A percentile compares a stretch with the other conserved stretches of the same genome.
Conservation (phyloP, 2,888 invertebrate genomes). For the Epinotia brunnichana region DNA sequence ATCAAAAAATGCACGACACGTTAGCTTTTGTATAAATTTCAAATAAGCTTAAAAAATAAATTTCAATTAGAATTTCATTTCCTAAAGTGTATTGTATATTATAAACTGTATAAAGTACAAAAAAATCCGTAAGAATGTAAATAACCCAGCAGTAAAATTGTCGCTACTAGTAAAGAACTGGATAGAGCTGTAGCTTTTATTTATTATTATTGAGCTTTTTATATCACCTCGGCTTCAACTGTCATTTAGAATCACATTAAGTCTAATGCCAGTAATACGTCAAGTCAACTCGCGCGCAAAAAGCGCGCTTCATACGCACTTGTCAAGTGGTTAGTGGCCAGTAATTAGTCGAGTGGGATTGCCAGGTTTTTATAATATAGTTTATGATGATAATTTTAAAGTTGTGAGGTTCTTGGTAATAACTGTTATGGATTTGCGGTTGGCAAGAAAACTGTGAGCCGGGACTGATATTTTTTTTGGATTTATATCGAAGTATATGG, state of each 20-base stretch:
- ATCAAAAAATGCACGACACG: no score
- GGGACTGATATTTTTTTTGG: no score
- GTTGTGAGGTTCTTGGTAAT: not conserved
- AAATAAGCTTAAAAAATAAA: not conserved
- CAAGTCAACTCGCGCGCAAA: constrained; percentile 37
- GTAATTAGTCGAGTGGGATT: constrained; percentile 33
- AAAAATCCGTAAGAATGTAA: not conserved
- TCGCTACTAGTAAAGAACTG: constrained; percentile 4
- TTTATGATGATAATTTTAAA: constrained; percentile 12
- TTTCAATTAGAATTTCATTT: not conserved
- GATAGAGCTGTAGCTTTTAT: constrained; percentile 39
- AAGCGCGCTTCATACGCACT: constrained; percentile 27
- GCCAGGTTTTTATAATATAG: constrained; percentile 15
- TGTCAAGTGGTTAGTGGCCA: constrained; percentile 18
- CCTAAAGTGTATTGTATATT: not conserved
- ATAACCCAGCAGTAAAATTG: not conserved
- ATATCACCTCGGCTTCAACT: constrained; percentile 17
- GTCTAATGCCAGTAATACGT: constrained; percentile 40
- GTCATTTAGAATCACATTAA: constrained; percentile 43
- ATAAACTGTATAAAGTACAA: not conserved
- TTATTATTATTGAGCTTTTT: constrained; percentile 42
- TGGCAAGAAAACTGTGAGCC: no score
- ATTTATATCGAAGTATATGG: no score
- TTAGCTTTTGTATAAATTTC: not conserved
- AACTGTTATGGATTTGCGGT: constrained; percentile 4